These are phyloP conservation scores for Drosophila bifasciata DNA, from an alignment of 1,140 invertebrate species.

Conservation along the genomic window DNA sequence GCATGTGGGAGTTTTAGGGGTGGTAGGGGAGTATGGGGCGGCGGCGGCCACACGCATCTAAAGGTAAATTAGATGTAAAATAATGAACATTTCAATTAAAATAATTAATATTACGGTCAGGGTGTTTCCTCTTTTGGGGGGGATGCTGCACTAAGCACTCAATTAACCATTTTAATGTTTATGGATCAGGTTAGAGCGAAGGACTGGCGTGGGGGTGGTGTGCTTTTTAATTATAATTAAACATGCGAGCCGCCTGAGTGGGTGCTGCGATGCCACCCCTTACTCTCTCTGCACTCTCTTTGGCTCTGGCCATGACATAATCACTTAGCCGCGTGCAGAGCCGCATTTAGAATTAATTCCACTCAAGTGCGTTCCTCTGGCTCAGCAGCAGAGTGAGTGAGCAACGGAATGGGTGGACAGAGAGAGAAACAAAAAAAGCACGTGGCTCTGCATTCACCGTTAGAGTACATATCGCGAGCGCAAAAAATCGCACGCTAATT, in stretches of 20 bases:
- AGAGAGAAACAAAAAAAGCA: constrained; percentile 26
- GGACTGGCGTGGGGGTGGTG: constrained; percentile 35
- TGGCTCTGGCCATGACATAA: constrained; percentile 55
- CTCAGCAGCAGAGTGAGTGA: constrained; percentile 41
- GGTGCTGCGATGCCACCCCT: constrained; percentile 25
- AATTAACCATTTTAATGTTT: constrained; percentile 83
- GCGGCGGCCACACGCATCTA: constrained; percentile 54
- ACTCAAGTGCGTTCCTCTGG: constrained; percentile 78
- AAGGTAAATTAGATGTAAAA: constrained; percentile 81
- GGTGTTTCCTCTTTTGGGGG: constrained; percentile 11
- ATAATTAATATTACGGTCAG: constrained; percentile 80
- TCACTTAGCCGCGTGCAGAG: constrained; percentile 81
- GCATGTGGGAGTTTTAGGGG: not conserved
- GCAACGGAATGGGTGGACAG: constrained; percentile 6
- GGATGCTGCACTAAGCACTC: constrained; percentile 76
- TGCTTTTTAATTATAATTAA: constrained; percentile 84
- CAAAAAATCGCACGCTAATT: constrained; percentile 83
- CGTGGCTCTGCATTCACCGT: constrained; percentile 57
- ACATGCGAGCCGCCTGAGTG: constrained; percentile 70
- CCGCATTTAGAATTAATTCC: constrained; percentile 83
- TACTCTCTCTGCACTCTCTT: constrained; percentile 24
- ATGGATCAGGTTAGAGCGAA: constrained; percentile 56
- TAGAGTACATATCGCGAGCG: constrained; percentile 59
- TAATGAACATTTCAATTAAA: constrained; percentile 84
- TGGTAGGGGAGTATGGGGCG: not conserved